Evolutionary conservation across 1,140 invertebrate genomes (phyloP).

Genomic region (Drosophila suzukii): DNA sequence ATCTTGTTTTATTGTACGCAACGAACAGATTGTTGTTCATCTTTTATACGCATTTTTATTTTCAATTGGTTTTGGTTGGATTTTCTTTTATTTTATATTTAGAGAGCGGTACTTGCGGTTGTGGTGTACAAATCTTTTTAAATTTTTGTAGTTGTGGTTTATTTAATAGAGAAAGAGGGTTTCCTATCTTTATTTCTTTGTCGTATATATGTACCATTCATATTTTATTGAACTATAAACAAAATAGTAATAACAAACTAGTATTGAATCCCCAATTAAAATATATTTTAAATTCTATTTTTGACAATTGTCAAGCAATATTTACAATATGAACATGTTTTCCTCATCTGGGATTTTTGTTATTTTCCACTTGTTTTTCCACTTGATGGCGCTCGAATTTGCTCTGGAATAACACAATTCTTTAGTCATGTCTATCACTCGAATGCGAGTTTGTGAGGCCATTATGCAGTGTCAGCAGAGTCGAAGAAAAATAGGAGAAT

Average conservation of each 20-base stretch:
- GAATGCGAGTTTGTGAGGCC: slow-evolving; percentile 10
- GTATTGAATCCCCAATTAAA: too few relatives aligned
- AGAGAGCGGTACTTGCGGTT: slow-evolving; percentile 1
- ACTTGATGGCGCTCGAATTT: slow-evolving; percentile 38
- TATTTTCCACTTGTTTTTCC: slow-evolving; percentile 38
- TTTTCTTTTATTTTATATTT: not conserved
- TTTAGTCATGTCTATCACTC: slow-evolving; percentile 24
- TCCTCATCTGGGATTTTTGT: slow-evolving; percentile 10
- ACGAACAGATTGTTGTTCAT: slow-evolving; percentile 41
- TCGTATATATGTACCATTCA: too few relatives aligned
- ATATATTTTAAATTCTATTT: not conserved
- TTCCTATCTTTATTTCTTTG: too few relatives aligned
- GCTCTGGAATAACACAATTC: slow-evolving; percentile 43
- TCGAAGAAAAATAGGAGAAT: slow-evolving; percentile 23
- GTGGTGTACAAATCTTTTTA: not conserved
- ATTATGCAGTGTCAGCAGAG: slow-evolving; percentile 49
- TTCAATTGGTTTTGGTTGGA: slow-evolving; percentile 30
- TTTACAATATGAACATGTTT: slow-evolving; percentile 4
- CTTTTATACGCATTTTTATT: slow-evolving; percentile 30
- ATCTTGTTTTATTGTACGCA: slow-evolving; percentile 39
- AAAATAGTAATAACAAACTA: too few relatives aligned
- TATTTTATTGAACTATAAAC: not conserved
- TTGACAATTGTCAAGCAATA: not conserved
- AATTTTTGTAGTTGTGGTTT: too few relatives aligned
- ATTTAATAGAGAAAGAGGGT: too few relatives aligned